Percentiles rank a stretch among this genome's conserved stretches.
These are phyloP conservation scores for Ciona savignyi DNA, from an alignment of 23 tunicate species.

Conservation along the genomic window DNA sequence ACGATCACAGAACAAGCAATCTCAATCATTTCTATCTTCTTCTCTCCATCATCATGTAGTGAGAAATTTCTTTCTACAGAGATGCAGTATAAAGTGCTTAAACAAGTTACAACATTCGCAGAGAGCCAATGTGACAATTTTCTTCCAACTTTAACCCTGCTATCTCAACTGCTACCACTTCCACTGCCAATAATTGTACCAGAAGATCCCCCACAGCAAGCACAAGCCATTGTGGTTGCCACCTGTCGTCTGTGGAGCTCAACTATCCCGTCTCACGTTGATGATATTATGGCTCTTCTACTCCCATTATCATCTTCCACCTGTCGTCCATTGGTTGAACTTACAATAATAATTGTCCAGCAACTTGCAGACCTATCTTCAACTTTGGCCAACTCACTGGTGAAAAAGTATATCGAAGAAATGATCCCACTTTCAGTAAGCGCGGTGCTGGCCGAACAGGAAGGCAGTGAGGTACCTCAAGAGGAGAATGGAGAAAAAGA, in stretches of 20 bases:
- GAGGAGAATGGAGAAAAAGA: conserved; percentile 30
- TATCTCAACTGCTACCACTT: conserved; percentile 75
- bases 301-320: conserved; percentile 57
- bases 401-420: conserved; percentile 32
- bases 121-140: conserved; percentile 74
- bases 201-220: conserved; percentile 16
- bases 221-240: conserved; percentile 12
- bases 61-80: conserved; percentile 8
- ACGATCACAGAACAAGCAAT: conserved; percentile 40
- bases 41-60: conserved; percentile 6
- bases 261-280: conserved; percentile 23
- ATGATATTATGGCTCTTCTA: conserved; percentile 23
- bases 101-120: conserved; percentile 5
- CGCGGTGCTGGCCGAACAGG: conserved; percentile 9
- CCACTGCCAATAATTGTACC: conserved; percentile 65
- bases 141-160: conserved; percentile 36
- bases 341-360: conserved; percentile 35
- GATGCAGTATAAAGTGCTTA: too few relatives aligned
- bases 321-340: conserved; percentile 56
- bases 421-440: conserved; percentile 35
- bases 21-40: conserved; percentile 21
- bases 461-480: conserved; percentile 3
- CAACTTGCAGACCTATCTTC: conserved; percentile 69
- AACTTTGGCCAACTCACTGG: conserved; percentile 21
- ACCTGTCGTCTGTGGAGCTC: conserved; percentile 26